Evolutionary conservation across 2,888 invertebrate genomes (phyloP).

Genomic region (Drosophila phalerata): DNA sequence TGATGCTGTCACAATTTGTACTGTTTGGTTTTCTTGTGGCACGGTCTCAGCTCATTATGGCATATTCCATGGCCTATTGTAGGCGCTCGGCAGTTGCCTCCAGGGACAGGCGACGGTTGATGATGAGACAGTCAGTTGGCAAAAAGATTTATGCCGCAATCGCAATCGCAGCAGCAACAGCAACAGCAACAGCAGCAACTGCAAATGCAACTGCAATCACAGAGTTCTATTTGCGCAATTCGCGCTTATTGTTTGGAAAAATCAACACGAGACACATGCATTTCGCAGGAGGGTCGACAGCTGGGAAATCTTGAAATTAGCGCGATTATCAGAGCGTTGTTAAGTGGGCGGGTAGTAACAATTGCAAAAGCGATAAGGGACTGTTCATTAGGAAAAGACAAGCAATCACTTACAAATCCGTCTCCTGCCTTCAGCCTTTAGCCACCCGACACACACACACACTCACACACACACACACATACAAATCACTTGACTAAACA

Average conservation of each 20-base stretch:
- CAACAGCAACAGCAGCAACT: neutral
- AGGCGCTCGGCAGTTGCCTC: constrained; percentile 73
- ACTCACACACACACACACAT: constrained; percentile 6
- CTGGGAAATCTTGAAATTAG: constrained; percentile 85
- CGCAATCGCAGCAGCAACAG: neutral
- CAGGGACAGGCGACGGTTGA: constrained; percentile 59
- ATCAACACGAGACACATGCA: constrained; percentile 71
- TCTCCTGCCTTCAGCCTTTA: neutral
- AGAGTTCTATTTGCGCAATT: constrained; percentile 72
- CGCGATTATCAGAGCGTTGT: constrained; percentile 84
- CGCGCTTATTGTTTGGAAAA: constrained; percentile 81
- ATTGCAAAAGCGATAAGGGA: constrained; percentile 49
- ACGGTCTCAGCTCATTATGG: constrained; percentile 24
- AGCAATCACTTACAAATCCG: constrained; percentile 74
- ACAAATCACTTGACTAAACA: constrained; percentile 80
- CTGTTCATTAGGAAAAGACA: constrained; percentile 70
- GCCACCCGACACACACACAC: constrained; percentile 6
- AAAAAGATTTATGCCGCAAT: constrained; percentile 53
- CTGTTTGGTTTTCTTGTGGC: constrained; percentile 51
- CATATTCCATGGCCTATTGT: constrained; percentile 48
- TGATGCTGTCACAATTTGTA: constrained; percentile 46
- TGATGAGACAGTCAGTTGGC: constrained; percentile 22
- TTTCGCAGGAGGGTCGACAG: constrained; percentile 70
- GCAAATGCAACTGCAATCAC: constrained; percentile 31
- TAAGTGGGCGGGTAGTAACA: constrained; percentile 66